A percentile compares a stretch with the other conserved stretches of the same genome.
These are phyloP conservation scores for Hydriomena furcata DNA, from an alignment of 2,888 invertebrate genomes.

Conservation along the genomic window DNA sequence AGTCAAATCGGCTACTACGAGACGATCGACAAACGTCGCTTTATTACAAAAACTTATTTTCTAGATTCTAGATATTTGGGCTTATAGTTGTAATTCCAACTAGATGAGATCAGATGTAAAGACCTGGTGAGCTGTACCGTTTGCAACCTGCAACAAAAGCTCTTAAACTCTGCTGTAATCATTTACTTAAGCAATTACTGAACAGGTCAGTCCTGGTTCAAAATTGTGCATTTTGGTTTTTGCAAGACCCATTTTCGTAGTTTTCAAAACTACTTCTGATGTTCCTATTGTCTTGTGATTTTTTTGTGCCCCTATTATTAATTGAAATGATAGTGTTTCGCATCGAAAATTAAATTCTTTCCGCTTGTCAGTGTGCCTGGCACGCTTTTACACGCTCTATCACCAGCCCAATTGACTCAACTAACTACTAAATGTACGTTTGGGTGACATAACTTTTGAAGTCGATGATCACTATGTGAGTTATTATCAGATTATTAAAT, in stretches of 20 bases:
- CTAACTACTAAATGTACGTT: conserved; percentile 40
- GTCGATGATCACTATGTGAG: too few species aligned
- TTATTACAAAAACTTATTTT: conserved; percentile 53
- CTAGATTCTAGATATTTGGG: conserved; percentile 62
- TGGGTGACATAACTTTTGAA: conserved; percentile 29
- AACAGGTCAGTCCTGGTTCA: conserved; percentile 30
- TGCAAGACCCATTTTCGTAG: conserved; percentile 11
- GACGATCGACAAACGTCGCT: conserved; percentile 73
- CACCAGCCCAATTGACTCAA: conserved; percentile 35
- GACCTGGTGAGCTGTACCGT: conserved; percentile 3
- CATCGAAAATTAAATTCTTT: conserved; percentile 29
- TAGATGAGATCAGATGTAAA: conserved; percentile 10
- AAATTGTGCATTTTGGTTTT: conserved; percentile 13
- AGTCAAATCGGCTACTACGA: conserved; percentile 62
- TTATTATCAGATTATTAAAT: too few species aligned
- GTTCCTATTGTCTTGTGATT: conserved; percentile 14
- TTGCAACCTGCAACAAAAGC: conserved; percentile 6
- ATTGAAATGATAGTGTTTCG: conserved; percentile 36
- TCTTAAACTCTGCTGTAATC: conserved; percentile 8
- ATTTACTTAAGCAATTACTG: conserved; percentile 8
- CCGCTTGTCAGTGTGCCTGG: conserved; percentile 47
- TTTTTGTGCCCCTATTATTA: conserved; percentile 20
- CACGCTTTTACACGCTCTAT: conserved; percentile 51
- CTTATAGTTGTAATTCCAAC: conserved; percentile 45
- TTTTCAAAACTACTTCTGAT: conserved; percentile 11